Percentiles rank a stretch among this genome's conserved stretches.
Evolutionary conservation across 2,113 vertebrate genomes (phyloP).

Genomic region (Chlorodrepanis virens): DNA sequence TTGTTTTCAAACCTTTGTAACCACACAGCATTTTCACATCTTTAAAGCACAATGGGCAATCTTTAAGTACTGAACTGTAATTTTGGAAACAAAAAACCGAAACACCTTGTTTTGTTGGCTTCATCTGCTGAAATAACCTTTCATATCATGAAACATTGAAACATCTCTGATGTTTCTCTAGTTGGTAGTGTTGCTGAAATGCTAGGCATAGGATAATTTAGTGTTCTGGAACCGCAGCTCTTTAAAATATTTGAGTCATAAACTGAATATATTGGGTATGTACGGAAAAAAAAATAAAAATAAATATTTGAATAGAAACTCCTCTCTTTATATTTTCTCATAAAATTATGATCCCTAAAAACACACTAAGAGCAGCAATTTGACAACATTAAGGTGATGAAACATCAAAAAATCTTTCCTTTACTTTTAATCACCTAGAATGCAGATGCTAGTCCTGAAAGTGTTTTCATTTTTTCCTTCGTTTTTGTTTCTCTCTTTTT

Average conservation of each 20-base stretch:
- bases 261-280: background rate
- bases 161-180: background rate
- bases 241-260: background rate
- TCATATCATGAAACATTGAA: background rate
- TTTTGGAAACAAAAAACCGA: background rate
- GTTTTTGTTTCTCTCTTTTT: fast-evolving
- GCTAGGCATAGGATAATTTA: background rate
- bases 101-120: background rate
- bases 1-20: background rate
- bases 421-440: background rate
- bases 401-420: background rate
- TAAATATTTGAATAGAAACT: background rate
- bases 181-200: background rate
- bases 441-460: background rate
- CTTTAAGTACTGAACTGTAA: background rate
- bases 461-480: background rate
- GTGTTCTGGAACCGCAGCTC: background rate
- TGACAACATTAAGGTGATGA: background rate
- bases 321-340: background rate
- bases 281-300: background rate
- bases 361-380: fast-evolving
- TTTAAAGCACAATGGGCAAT: background rate
- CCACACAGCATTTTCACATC: background rate
- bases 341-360: background rate
- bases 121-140: background rate